Evolutionary conservation across 92 coral and sea anemone species (phyloP).

Genomic region (Bergia puertoricense): DNA sequence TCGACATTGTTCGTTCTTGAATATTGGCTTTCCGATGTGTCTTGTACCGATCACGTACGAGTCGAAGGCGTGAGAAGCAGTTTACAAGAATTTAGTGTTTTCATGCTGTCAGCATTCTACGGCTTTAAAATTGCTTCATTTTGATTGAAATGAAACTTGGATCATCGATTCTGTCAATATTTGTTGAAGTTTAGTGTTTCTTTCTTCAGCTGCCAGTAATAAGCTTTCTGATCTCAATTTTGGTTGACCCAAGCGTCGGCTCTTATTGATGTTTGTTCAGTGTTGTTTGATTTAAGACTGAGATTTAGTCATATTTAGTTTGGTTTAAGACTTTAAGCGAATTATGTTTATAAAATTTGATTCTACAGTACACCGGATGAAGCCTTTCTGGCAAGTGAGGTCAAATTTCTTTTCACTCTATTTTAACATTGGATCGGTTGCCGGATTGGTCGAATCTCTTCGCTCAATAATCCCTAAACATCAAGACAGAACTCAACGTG

Average conservation of each 20-base stretch:
- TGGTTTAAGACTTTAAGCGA: not conserved
- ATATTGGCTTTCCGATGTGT: not conserved
- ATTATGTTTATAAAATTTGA: not conserved
- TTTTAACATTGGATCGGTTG: not conserved
- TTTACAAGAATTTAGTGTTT: not conserved
- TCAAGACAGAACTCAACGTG: not conserved
- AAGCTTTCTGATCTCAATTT: not conserved
- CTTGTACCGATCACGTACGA: not conserved
- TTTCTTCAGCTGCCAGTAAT: slow-evolving; percentile 19
- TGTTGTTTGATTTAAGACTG: not conserved
- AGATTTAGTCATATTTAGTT: not conserved
- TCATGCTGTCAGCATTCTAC: not conserved
- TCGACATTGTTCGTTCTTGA: not conserved
- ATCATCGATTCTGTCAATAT: slow-evolving; percentile 24
- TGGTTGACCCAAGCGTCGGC: not conserved
- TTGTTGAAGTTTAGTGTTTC: slow-evolving; percentile 18
- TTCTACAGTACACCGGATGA: not conserved
- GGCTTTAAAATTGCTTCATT: not conserved
- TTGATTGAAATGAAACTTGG: slow-evolving; percentile 18
- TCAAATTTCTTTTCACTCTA: not conserved
- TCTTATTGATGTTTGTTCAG: not conserved
- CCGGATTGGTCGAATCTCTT: not conserved
- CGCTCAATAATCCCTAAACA: not conserved
- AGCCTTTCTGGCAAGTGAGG: not conserved
- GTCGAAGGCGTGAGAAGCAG: not conserved